Base-by-base conservation (phyloP, 2,888 invertebrate genomes). In the Pristionchus fissidentatus region DNA sequence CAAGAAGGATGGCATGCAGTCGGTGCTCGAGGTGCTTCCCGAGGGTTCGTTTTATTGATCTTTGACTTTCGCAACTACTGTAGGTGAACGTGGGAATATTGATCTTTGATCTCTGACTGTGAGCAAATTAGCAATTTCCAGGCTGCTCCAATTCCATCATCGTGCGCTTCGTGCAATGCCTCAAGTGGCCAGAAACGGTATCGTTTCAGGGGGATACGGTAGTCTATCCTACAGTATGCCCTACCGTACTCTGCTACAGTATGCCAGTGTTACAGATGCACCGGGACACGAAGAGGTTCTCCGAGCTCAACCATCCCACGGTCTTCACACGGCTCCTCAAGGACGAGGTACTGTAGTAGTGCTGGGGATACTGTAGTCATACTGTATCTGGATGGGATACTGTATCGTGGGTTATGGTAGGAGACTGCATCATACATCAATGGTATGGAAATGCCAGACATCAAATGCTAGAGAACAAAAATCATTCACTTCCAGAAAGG, bases 71-170 rank as follows among this genome's bases (percentile, higher is more conserved):
- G n/a, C n/a, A n/a, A n/a, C n/a, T n/a, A n/a, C n/a, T n/a, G n/a
- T n/a, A n/a, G n/a, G n/a, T n/a, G n/a, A n/a, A n/a, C n/a, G n/a
- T n/a, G n/a, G n/a, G n/a, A n/a, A n/a, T n/a, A n/a, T n/a, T n/a
- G n/a, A n/a, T 26, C 15, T 26, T 19, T 43, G n/a, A n/a, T n/a
- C n/a, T n/a, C n/a, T n/a, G n/a, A n/a, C n/a, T n/a, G n/a, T n/a
- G n/a, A n/a, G n/a, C n/a, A n/a, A n/a, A n/a, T n/a, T n/a, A n/a
- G n/a, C 62, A 10, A n/a, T 41, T 38, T 1, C 19, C 77, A 77
- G 77, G 77, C 10, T 77, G 77, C 32, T 77, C 77, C 46, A 75
- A 73, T 26, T 73, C 73, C 4, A 73, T 73, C 41, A 73, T 73
- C 26, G 43, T 73, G n/a, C 75, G 75, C 15, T 49, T 75, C 32